Percentiles rank a stretch among this genome's conserved stretches.
Conservation (phyloP, 35 echinoderm and acorn worm genomes). For the Anneissia japonica region DNA sequence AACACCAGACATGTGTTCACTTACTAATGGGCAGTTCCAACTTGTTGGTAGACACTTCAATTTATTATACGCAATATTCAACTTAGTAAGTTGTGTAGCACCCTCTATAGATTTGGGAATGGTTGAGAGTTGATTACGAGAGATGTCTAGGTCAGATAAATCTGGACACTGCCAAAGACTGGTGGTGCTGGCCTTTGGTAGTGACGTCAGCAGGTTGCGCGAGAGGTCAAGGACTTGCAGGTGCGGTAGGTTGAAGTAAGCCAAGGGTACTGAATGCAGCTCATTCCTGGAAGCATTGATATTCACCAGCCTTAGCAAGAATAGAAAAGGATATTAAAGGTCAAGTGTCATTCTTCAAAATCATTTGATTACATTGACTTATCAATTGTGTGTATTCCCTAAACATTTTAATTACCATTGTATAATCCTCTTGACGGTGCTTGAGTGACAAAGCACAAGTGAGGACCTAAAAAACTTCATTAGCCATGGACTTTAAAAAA, state of each 20-base stretch:
- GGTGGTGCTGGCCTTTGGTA: not conserved
- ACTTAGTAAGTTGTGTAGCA: not conserved
- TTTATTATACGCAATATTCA: not conserved
- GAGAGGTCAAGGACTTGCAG: not conserved
- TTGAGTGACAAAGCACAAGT: no score
- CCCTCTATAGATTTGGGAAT: not conserved
- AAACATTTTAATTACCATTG: no score
- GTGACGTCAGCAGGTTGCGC: not conserved
- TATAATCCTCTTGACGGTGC: no score
- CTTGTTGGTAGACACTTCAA: not conserved
- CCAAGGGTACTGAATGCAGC: not conserved
- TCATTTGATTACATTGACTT: no score
- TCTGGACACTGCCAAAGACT: not conserved
- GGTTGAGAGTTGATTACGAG: not conserved
- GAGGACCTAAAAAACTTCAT: no score
- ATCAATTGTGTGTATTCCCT: no score
- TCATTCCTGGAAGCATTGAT: not conserved
- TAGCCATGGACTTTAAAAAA: no score
- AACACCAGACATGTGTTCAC: no score
- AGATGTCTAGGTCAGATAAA: not conserved
- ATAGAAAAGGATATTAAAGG: no score
- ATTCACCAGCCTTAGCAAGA: not conserved
- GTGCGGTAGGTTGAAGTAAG: not conserved
- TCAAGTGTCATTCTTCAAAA: no score
- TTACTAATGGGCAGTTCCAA: not conserved